These are phyloP conservation scores for Trididemnum miniatum DNA, from an alignment of 23 tunicate genomes.

Conservation along the genomic window DNA sequence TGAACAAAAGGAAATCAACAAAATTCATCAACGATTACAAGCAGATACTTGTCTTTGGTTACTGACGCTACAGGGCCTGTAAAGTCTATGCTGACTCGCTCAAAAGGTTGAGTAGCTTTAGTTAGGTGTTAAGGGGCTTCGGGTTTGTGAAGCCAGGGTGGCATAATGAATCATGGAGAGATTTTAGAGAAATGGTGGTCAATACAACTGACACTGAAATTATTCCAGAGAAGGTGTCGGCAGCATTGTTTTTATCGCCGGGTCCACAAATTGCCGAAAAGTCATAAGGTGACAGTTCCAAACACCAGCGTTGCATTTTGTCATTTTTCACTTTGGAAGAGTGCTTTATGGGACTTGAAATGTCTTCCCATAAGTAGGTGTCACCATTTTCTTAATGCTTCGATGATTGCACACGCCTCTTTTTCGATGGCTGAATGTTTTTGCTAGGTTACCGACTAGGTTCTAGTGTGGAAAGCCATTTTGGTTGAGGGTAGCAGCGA, in stretches of 20 bases:
- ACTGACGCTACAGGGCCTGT: not conserved
- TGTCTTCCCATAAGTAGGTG: not conserved
- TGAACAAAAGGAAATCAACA: not conserved
- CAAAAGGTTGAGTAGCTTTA: not conserved
- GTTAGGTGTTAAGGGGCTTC: not conserved
- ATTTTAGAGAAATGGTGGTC: not conserved
- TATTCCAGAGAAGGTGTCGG: constrained; percentile 7
- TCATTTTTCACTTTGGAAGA: not conserved
- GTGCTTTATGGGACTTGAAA: not conserved
- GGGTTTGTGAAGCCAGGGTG: constrained; percentile 18
- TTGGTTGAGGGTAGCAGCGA: not conserved
- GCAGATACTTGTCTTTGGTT: not conserved
- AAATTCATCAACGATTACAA: constrained; percentile 4
- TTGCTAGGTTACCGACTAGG: not conserved
- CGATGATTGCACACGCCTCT: too few species aligned
- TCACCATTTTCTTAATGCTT: constrained; percentile 26
- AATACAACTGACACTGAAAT: not conserved
- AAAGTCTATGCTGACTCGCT: not conserved
- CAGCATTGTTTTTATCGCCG: constrained; percentile 4
- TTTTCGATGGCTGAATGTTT: not conserved
- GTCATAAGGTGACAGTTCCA: not conserved
- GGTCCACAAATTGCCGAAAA: not conserved
- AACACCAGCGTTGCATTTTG: not conserved
- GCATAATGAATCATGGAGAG: not conserved
- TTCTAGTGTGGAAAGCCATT: not conserved